Percentiles rank a stretch among this genome's conserved stretches.
Conservation (phyloP, 2,113 vertebrate species). For the Muntiacus muntjak region DNA sequence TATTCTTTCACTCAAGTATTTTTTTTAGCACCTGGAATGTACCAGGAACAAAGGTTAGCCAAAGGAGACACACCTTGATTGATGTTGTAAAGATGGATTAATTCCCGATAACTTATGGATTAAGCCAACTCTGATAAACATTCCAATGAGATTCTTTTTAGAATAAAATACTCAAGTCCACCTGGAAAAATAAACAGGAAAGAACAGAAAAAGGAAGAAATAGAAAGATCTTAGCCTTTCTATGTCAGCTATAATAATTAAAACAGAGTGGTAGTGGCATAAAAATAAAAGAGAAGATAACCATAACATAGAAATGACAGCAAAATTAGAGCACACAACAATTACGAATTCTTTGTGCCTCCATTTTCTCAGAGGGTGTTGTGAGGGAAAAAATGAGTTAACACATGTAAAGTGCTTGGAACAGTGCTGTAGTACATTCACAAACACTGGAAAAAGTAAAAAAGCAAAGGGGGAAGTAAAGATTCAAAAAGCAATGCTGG, state of each 20-base stretch:
- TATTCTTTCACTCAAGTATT: background rate
- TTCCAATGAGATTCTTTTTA: conserved; percentile 18
- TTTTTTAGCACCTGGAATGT: background rate
- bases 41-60: background rate
- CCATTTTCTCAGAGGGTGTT: background rate
- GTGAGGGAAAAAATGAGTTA: background rate
- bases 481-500: background rate
- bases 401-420: background rate
- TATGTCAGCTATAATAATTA: background rate
- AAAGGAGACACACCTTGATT: background rate
- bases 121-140: conserved; percentile 10
- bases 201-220: background rate
- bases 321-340: background rate
- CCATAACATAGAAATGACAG: background rate
- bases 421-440: background rate
- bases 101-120: background rate
- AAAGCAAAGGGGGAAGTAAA: background rate
- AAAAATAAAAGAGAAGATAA: background rate
- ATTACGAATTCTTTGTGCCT: background rate
- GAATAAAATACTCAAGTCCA: background rate
- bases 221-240: background rate
- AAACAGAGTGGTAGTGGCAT: background rate
- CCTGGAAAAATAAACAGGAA: background rate
- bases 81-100: background rate
- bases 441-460: background rate